Evolutionary conservation across 2,888 invertebrate genomes (phyloP).

Genomic region (Lithophane semibrunnea): DNA sequence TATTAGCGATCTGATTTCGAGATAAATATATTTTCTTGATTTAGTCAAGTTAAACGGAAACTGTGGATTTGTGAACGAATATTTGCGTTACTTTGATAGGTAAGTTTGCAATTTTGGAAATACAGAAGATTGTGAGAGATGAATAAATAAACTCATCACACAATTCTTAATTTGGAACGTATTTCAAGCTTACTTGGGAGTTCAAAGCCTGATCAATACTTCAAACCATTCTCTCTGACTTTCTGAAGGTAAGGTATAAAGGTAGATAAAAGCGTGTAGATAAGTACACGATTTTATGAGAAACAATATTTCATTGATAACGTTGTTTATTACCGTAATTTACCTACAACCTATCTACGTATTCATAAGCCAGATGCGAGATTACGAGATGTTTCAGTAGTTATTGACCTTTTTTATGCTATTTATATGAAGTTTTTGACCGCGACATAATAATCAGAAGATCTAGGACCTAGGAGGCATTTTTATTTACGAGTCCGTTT

Average conservation of each 20-base stretch:
- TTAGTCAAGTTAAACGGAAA: constrained; percentile 8
- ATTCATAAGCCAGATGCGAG: background rate
- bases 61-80: constrained; percentile 4
- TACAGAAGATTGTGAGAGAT: background rate
- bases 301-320: background rate
- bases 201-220: background rate
- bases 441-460: background rate
- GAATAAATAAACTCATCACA: background rate
- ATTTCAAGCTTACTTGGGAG: background rate
- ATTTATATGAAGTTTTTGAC: background rate
- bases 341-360: background rate
- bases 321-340: background rate
- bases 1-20: constrained; percentile 20
- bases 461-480: background rate
- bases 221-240: too few species aligned
- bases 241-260: too few species aligned
- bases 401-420: background rate
- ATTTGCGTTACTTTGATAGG: background rate
- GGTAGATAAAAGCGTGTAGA: too few species aligned
- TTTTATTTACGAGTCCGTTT: constrained; percentile 3
- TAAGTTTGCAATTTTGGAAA: background rate
- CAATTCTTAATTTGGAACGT: background rate
- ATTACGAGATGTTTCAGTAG: background rate
- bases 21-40: constrained; percentile 16
- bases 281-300: background rate